Evolutionary conservation across 2,113 vertebrate genomes (phyloP).

Genomic region (Gasterosteus aculeatus): DNA sequence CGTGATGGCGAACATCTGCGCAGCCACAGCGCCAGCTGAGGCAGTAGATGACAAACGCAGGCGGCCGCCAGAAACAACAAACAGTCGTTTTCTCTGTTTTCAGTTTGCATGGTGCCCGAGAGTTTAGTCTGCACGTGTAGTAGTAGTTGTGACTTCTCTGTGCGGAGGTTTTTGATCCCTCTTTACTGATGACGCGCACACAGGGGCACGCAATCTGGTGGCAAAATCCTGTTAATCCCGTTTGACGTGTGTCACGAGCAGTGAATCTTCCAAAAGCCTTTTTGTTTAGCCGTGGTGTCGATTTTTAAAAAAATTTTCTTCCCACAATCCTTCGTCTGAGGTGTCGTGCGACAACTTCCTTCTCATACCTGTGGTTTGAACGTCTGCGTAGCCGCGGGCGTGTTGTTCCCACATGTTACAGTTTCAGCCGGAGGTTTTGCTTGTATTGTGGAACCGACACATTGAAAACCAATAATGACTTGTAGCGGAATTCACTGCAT

Average conservation of each 20-base stretch:
- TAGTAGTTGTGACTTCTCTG: no score
- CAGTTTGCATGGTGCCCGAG: background rate
- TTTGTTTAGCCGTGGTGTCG: background rate
- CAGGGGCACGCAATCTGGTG: no score
- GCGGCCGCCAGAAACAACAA: background rate
- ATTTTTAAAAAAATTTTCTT: background rate
- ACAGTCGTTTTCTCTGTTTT: background rate
- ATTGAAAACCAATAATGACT: background rate
- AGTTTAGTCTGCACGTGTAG: background rate
- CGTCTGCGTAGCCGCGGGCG: background rate
- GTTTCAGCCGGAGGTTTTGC: background rate
- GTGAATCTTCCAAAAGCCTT: background rate
- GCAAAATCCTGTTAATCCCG: background rate
- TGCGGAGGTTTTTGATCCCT: no score
- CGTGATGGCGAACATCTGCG: background rate
- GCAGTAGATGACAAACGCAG: background rate
- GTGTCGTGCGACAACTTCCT: background rate
- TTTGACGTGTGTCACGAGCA: constrained; percentile 24
- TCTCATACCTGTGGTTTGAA: background rate
- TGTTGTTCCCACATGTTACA: background rate
- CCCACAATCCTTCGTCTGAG: background rate
- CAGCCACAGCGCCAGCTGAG: background rate
- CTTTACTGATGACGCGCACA: no score
- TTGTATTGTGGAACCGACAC: background rate
- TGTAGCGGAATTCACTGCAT: background rate